phyloP scores from a whole-genome alignment of 2,113 vertebrate genomes.

The human region DNA sequence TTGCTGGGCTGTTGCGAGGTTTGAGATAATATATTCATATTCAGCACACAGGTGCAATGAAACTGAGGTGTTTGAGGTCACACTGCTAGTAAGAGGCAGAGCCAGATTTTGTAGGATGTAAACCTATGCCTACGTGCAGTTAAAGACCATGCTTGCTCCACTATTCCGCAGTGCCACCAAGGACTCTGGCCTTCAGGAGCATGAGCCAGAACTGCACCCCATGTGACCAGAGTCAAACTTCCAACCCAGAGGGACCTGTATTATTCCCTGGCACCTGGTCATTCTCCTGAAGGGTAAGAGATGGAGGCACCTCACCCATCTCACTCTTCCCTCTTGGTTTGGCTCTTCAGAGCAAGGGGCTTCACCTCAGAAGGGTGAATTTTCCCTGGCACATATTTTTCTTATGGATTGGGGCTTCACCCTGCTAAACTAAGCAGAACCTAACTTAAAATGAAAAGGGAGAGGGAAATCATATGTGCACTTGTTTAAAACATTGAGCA shows the following conservation, averaged over 20 bases:
- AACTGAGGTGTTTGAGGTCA: neutral
- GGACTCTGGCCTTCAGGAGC: neutral
- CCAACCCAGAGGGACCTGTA: neutral
- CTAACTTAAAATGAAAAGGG: neutral
- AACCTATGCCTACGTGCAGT: neutral
- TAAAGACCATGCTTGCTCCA: neutral
- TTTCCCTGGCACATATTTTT: neutral
- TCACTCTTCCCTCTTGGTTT: neutral
- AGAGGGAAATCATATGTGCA: neutral
- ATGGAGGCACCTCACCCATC: neutral
- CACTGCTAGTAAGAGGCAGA: neutral
- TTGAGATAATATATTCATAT: neutral
- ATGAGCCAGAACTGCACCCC: neutral
- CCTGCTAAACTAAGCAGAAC: neutral
- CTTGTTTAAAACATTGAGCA: constrained; percentile 3
- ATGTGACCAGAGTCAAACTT: neutral
- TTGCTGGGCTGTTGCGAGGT: neutral
- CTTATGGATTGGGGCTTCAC: neutral
- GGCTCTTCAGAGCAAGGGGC: neutral
- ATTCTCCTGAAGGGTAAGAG: neutral
- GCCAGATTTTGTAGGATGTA: neutral
- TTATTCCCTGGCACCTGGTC: neutral
- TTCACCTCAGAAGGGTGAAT: neutral
- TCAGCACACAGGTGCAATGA: neutral
- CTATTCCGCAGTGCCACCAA: neutral